A percentile compares a stretch with the other conserved stretches of the same genome.
These are phyloP conservation scores for Mastomys coucha DNA, from an alignment of 2,113 vertebrate genomes.

Conservation along the genomic window DNA sequence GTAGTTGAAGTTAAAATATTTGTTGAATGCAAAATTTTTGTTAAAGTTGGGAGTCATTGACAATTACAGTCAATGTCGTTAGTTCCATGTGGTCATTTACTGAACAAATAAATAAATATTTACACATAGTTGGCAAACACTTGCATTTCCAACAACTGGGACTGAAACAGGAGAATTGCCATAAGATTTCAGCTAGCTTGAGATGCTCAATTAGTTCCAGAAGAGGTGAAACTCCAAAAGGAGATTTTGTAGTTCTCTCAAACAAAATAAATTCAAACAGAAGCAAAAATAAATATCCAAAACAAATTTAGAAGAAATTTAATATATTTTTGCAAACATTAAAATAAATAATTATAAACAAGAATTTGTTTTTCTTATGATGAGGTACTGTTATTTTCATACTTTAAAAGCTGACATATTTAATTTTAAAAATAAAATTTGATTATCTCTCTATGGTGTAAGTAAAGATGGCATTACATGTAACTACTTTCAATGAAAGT, in stretches of 20 bases:
- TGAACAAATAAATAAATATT: not conserved
- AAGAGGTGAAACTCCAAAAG: no score
- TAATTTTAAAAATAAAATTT: constrained; percentile 27
- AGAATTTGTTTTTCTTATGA: not conserved
- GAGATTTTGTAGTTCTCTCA: not conserved
- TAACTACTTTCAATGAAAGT: not conserved
- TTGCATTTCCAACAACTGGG: not conserved
- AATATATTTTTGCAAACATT: not conserved
- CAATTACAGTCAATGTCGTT: not conserved
- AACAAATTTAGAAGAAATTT: not conserved
- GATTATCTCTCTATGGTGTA: not conserved
- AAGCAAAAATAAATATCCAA: not conserved
- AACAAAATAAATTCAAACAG: not conserved
- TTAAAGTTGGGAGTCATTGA: not conserved
- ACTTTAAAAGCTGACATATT: not conserved
- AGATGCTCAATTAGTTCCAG: not conserved
- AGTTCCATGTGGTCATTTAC: not conserved
- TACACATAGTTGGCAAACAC: not conserved
- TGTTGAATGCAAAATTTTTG: not conserved
- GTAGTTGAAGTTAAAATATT: not conserved
- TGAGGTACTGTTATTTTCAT: not conserved
- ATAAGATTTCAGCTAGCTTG: not conserved
- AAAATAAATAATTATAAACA: not conserved
- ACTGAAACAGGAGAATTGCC: no score
- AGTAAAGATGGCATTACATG: not conserved